Percentiles rank a stretch among this genome's conserved stretches.
Evolutionary conservation across 2,113 vertebrate genomes (phyloP).

Genomic region (Cyanoliseus patagonus): DNA sequence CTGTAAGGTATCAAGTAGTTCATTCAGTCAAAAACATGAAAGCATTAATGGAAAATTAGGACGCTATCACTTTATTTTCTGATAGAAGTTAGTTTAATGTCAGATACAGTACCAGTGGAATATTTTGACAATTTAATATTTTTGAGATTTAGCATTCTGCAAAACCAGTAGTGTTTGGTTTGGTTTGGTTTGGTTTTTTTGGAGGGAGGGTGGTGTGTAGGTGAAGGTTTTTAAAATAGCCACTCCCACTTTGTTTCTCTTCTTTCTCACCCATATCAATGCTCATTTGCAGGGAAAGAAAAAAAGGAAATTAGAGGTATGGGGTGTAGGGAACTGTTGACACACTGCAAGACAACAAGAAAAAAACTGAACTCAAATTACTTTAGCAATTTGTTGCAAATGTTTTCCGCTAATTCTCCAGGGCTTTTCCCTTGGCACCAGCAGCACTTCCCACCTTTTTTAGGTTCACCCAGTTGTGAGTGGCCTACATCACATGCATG

Average conservation of each 20-base stretch:
- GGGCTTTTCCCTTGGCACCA: slow-evolving; percentile 14
- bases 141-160: background rate
- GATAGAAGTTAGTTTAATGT: background rate
- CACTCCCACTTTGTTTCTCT: background rate
- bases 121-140: background rate
- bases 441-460: slow-evolving; percentile 32
- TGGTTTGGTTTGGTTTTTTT: background rate
- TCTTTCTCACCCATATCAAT: background rate
- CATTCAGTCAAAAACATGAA: background rate
- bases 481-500: background rate
- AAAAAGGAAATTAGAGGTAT: background rate
- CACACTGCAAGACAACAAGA: background rate
- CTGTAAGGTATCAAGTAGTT: background rate
- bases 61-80: background rate
- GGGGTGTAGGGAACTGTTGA: background rate
- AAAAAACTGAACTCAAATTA: slow-evolving; percentile 7
- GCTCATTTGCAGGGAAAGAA: background rate
- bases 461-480: background rate
- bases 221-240: background rate
- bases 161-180: background rate
- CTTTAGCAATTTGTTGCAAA: slow-evolving; percentile 11
- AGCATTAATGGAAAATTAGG: background rate
- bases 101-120: background rate
- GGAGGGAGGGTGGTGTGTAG: background rate
- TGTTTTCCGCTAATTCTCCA: slow-evolving; percentile 28